phyloP scores from a whole-genome alignment of 2,888 invertebrate species.

The Odontomyia ornata region DNA sequence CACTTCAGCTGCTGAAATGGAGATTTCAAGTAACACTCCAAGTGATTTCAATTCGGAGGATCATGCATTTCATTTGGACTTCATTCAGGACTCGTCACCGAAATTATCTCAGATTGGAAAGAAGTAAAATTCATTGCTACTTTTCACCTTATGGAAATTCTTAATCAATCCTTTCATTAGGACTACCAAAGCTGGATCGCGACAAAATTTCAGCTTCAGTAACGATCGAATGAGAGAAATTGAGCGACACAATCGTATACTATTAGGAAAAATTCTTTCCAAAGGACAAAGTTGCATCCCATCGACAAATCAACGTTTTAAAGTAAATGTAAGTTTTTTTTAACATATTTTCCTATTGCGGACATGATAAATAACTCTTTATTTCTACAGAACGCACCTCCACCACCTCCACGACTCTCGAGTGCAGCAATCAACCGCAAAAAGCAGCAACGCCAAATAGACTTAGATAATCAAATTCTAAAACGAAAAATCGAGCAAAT shows the following conservation, averaged over 20 bases:
- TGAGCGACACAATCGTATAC: slow-evolving; percentile 70
- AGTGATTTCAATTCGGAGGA: slow-evolving; percentile 56
- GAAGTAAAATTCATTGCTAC: slow-evolving; percentile 48
- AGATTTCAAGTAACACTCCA: slow-evolving; percentile 55
- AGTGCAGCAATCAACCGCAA: slow-evolving; percentile 67
- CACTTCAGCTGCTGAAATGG: slow-evolving; percentile 49
- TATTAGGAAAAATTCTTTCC: slow-evolving; percentile 68
- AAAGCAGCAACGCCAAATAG: slow-evolving; percentile 68
- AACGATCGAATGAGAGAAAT: slow-evolving; percentile 71
- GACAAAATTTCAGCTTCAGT: slow-evolving; percentile 63
- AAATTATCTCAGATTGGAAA: slow-evolving; percentile 41
- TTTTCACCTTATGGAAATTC: neutral
- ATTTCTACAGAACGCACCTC: slow-evolving; percentile 53
- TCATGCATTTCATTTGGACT: slow-evolving; percentile 56
- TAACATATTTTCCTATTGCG: too few relatives aligned
- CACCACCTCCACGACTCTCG: slow-evolving; percentile 57
- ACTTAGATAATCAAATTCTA: slow-evolving; percentile 68
- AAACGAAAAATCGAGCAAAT: slow-evolving; percentile 62
- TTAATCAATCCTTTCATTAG: neutral
- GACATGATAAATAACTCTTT: slow-evolving; percentile 37
- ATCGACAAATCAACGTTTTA: slow-evolving; percentile 8
- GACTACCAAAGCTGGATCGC: slow-evolving; percentile 40
- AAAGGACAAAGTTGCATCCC: slow-evolving; percentile 57
- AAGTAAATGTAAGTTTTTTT: neutral
- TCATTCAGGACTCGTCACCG: slow-evolving; percentile 42